Conservation (phyloP, 2,888 invertebrate species). For the Nasonovia ribisnigri region DNA sequence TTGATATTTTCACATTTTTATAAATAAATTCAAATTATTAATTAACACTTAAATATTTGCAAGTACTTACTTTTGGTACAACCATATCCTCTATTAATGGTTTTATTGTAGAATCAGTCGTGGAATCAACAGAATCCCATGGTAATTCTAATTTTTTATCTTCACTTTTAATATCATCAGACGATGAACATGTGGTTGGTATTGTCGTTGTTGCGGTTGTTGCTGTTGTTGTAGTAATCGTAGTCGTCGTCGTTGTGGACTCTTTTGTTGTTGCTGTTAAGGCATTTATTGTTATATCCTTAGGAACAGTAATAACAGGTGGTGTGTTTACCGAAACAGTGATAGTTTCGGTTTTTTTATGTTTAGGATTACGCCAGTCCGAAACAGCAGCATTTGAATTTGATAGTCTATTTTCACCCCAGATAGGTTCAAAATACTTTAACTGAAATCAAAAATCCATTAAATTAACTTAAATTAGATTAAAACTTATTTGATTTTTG, state of each 20-base stretch:
- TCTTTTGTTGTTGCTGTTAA: not conserved
- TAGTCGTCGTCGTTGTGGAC: not conserved
- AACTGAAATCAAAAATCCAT: slow-evolving; percentile 71
- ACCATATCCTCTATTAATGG: slow-evolving; percentile 46
- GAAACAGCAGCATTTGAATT: slow-evolving; percentile 28
- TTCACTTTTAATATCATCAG: slow-evolving; percentile 12
- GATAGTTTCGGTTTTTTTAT: slow-evolving; percentile 33
- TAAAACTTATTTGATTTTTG: not conserved
- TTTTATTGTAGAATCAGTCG: slow-evolving; percentile 12
- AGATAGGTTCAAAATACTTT: slow-evolving; percentile 95
- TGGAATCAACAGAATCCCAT: slow-evolving; percentile 50
- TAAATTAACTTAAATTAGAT: too few species aligned
- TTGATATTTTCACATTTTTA: too few species aligned
- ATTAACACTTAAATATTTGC: not conserved
- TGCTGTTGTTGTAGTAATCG: not conserved
- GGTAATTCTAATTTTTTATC: slow-evolving; percentile 32
- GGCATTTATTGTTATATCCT: not conserved
- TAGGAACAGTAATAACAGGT: not conserved
- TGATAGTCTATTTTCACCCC: slow-evolving; percentile 81
- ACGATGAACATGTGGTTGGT: not conserved
- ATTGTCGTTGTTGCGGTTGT: not conserved
- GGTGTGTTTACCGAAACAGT: slow-evolving; percentile 15
- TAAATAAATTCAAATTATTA: not conserved
- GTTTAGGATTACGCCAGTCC: slow-evolving; percentile 14
- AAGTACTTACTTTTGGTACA: slow-evolving; percentile 36